Evolutionary conservation across 2,888 invertebrate species (phyloP).

Genomic region (Proisotoma minuta): DNA sequence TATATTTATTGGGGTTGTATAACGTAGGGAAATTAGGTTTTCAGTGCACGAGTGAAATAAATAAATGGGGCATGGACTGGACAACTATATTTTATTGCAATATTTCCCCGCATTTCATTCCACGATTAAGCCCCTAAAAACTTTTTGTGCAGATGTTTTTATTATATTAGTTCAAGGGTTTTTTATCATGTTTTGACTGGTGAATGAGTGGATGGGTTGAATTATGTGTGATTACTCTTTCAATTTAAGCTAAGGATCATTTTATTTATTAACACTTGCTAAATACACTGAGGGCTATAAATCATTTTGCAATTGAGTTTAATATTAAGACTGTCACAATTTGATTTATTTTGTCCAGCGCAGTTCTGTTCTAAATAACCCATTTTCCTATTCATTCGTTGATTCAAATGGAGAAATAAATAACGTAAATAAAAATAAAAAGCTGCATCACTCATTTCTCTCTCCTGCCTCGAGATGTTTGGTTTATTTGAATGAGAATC

Average conservation of each 20-base stretch:
- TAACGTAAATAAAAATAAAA: background rate
- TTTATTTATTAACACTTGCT: background rate
- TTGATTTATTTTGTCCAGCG: background rate
- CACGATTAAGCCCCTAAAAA: no score
- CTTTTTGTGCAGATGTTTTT: no score
- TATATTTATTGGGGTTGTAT: no score
- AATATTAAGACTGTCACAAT: constrained; percentile 1
- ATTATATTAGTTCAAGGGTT: no score
- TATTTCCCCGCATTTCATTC: no score
- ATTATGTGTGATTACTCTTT: background rate
- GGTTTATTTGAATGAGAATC: no score
- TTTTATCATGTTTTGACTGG: background rate
- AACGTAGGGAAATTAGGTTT: no score
- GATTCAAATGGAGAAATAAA: background rate
- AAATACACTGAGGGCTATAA: background rate
- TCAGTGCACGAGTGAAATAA: no score
- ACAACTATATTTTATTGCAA: no score
- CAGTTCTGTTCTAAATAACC: background rate
- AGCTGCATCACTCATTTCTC: background rate
- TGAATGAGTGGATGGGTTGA: background rate
- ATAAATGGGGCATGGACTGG: no score
- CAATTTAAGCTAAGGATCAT: background rate
- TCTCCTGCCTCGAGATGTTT: no score
- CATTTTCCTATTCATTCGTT: background rate
- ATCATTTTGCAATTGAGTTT: constrained; percentile 3